Conservation (phyloP, 1,140 invertebrate genomes). For the Drosophila orena region DNA sequence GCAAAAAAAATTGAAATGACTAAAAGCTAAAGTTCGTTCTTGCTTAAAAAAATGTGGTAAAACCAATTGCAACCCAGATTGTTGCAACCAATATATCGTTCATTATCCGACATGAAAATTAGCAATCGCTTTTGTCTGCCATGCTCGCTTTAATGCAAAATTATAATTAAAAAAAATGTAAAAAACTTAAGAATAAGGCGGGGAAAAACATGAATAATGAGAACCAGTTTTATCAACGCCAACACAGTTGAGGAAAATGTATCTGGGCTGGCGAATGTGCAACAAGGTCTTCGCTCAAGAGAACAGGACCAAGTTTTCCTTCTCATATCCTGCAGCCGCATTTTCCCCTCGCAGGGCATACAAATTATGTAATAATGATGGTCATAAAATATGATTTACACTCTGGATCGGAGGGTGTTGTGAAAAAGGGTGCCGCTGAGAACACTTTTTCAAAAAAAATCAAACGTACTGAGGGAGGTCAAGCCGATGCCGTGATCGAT, state of each 20-base stretch:
- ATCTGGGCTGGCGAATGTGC: constrained; percentile 43
- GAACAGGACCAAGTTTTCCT: constrained; percentile 67
- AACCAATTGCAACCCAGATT: too few species aligned
- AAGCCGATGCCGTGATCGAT: constrained; percentile 70
- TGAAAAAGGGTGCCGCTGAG: constrained; percentile 3
- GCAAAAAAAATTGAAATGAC: too few species aligned
- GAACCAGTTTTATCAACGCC: constrained; percentile 71
- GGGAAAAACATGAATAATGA: background rate
- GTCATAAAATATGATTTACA: constrained; percentile 80
- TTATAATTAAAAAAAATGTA: constrained; percentile 13
- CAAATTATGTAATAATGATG: constrained; percentile 83
- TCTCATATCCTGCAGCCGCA: constrained; percentile 24
- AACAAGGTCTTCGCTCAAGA: constrained; percentile 51
- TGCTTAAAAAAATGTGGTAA: too few species aligned
- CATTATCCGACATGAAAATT: too few species aligned
- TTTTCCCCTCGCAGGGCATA: constrained; percentile 49
- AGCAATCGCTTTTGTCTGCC: constrained; percentile 51
- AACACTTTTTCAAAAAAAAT: constrained; percentile 84
- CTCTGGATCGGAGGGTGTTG: constrained; percentile 1
- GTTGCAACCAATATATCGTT: too few species aligned
- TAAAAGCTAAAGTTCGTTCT: too few species aligned
- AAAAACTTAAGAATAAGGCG: constrained; percentile 3
- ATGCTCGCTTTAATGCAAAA: constrained; percentile 70
- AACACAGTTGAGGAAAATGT: constrained; percentile 41
- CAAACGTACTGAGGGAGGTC: constrained; percentile 67